These are phyloP conservation scores for Drosophila cognata DNA, from an alignment of 2,888 invertebrate species.

Conservation along the genomic window DNA sequence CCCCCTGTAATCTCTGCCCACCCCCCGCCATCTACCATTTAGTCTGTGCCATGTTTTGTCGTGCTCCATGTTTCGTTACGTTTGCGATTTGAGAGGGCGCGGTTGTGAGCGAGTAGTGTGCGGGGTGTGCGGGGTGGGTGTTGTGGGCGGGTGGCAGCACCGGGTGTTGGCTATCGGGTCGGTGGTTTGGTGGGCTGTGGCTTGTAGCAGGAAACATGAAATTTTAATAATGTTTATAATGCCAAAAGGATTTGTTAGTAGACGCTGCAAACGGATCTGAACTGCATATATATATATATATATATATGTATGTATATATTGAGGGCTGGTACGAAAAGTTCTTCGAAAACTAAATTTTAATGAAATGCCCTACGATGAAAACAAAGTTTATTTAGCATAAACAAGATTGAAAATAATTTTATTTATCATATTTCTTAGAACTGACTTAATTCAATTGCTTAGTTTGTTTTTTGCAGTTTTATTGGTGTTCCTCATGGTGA, in stretches of 20 bases:
- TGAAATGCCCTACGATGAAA: not conserved
- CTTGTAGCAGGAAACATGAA: constrained; percentile 76
- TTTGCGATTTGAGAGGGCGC: constrained; percentile 69
- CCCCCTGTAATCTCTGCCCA: not conserved
- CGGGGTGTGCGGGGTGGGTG: not conserved
- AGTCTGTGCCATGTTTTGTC: constrained; percentile 48
- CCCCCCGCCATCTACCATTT: not conserved
- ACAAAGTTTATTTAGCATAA: not conserved
- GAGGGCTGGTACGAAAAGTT: constrained; percentile 30
- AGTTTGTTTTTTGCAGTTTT: not conserved
- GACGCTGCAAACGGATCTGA: constrained; percentile 67
- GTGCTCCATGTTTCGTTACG: constrained; percentile 76
- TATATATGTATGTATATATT: constrained; percentile 8
- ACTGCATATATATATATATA: constrained; percentile 44
- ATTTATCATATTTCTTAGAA: not conserved
- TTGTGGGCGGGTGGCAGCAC: constrained; percentile 1
- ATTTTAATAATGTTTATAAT: constrained; percentile 82
- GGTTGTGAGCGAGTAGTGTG: not conserved
- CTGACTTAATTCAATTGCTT: not conserved
- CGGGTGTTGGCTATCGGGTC: constrained; percentile 16
- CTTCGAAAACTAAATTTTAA: not conserved
- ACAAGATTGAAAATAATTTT: not conserved
- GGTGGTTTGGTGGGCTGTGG: constrained; percentile 31
- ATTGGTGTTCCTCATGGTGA: not conserved
- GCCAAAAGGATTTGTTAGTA: constrained; percentile 81